Conservation (phyloP, 2,113 vertebrate species). For the Antechinus flavipes region DNA sequence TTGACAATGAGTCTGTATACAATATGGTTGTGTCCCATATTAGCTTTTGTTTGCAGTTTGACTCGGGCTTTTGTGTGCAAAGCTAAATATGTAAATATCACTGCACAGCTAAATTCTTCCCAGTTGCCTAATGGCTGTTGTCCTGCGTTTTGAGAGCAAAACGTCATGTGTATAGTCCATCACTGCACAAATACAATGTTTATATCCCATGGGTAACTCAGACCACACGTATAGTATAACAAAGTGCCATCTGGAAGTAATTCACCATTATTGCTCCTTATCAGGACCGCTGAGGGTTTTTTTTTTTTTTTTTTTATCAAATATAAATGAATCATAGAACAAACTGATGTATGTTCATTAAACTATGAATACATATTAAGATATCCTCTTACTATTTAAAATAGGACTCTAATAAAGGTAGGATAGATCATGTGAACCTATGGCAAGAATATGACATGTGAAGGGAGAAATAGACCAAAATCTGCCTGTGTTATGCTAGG, state of each 20-base stretch:
- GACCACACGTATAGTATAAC: constrained; percentile 78
- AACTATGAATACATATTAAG: constrained; percentile 82
- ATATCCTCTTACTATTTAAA: constrained; percentile 78
- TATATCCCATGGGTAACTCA: constrained; percentile 64
- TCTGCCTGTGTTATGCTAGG: constrained; percentile 82
- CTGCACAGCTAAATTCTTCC: constrained; percentile 26
- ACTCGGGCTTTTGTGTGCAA: neutral
- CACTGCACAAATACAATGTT: neutral
- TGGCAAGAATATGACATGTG: constrained; percentile 75
- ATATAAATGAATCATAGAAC: constrained; percentile 83
- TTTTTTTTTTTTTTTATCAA: constrained; percentile 78
- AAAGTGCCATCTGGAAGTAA: constrained; percentile 86
- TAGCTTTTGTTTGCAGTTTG: neutral
- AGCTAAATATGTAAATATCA: constrained; percentile 49
- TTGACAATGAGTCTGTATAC: rapidly evolving
- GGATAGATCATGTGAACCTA: constrained; percentile 81
- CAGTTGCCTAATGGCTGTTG: neutral
- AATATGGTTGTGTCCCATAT: neutral
- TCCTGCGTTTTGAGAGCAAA: constrained; percentile 37
- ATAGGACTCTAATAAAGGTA: constrained; percentile 83
- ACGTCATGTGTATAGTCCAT: neutral
- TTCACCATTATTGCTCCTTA: constrained; percentile 83
- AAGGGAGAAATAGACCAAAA: constrained; percentile 77
- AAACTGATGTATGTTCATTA: constrained; percentile 83
- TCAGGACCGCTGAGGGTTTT: constrained; percentile 79